Evolutionary conservation across 23 tunicate genomes (phyloP).

Genomic region (Phallusia fumigata): DNA sequence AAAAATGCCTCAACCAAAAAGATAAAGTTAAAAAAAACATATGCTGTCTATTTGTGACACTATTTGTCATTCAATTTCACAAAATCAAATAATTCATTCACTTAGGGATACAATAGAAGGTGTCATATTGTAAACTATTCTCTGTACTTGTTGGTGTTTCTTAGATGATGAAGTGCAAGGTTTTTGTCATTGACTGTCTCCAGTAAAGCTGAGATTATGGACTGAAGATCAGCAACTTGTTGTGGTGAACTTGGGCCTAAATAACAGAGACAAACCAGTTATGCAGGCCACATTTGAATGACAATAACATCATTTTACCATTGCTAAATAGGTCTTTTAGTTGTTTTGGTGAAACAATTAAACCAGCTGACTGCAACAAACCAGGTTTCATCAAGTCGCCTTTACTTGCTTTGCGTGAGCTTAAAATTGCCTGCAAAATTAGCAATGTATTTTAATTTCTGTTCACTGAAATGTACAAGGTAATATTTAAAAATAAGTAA

Average conservation of each 20-base stretch:
- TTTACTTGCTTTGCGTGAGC: constrained; percentile 32
- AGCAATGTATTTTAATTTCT: too few relatives aligned
- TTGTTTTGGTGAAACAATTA: constrained; percentile 73
- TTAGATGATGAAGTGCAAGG: constrained; percentile 78
- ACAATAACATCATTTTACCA: not conserved
- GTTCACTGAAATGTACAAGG: too few relatives aligned
- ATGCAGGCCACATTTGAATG: not conserved
- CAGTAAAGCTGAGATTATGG: constrained; percentile 73
- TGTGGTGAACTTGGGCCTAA: constrained; percentile 38
- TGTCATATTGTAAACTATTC: too few relatives aligned
- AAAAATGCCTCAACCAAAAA: too few relatives aligned
- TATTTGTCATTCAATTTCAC: too few relatives aligned
- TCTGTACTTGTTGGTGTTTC: constrained; percentile 85
- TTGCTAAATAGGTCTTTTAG: constrained; percentile 44
- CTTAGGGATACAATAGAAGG: too few relatives aligned
- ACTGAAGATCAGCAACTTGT: constrained; percentile 62
- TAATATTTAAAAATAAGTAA: too few relatives aligned
- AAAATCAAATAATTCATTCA: too few relatives aligned
- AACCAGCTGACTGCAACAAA: constrained; percentile 45
- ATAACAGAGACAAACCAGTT: not conserved
- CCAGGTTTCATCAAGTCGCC: constrained; percentile 42
- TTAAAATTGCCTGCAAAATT: constrained; percentile 29
- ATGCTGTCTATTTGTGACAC: too few relatives aligned
- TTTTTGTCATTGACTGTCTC: constrained; percentile 88
- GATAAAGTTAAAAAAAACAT: too few relatives aligned